These are phyloP conservation scores for Ceratosolen solmsi DNA, from an alignment of 1,140 invertebrate species.

Conservation along the genomic window DNA sequence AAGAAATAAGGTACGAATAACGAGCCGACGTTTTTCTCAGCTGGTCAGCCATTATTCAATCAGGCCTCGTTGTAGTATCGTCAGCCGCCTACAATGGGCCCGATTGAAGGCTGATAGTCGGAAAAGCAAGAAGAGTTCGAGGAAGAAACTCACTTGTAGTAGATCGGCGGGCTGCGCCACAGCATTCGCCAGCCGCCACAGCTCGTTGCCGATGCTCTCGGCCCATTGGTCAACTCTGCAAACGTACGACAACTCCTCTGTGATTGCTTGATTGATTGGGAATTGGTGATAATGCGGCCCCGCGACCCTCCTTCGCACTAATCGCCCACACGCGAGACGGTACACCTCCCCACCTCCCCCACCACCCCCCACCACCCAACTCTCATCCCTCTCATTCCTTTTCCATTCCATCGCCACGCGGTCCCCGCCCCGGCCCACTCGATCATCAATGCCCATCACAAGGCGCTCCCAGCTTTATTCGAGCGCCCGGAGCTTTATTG, in stretches of 20 bases:
- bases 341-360: no score
- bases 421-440: not conserved
- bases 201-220: conserved; percentile 76
- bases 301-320: not conserved
- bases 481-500: no score
- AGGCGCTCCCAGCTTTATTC: no score
- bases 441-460: no score
- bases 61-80: not conserved
- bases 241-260: conserved; percentile 42
- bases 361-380: no score
- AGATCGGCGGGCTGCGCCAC: conserved; percentile 78
- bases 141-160: conserved; percentile 69
- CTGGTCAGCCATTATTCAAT: not conserved
- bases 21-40: not conserved
- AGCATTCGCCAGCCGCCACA: conserved; percentile 76
- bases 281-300: not conserved
- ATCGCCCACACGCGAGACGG: not conserved
- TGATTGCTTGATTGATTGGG: conserved; percentile 19
- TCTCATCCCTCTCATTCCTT: no score
- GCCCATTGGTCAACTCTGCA: conserved; percentile 78
- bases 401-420: no score
- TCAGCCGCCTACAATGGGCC: no score
- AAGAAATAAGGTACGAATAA: not conserved
- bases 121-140: not conserved
- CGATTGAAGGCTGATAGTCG: not conserved